Evolutionary conservation across 2,888 invertebrate genomes (phyloP).

Genomic region (Eulithis prunata): DNA sequence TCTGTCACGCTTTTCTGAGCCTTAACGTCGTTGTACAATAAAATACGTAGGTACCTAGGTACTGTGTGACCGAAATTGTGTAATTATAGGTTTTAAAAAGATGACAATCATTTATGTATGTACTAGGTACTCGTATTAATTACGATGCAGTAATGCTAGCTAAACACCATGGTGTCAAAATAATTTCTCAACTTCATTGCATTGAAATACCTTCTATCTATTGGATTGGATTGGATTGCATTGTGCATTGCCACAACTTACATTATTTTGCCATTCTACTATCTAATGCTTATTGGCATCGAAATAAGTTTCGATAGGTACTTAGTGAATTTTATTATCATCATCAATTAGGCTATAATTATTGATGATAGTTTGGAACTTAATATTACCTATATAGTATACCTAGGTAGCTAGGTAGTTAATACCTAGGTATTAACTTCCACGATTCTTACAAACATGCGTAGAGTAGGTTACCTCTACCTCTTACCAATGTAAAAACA

Average conservation of each 20-base stretch:
- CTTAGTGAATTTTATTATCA: no score
- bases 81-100: not conserved
- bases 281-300: constrained; percentile 48
- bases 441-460: no score
- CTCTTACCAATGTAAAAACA: not conserved
- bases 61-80: not conserved
- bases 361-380: no score
- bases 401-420: no score
- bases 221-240: constrained; percentile 21
- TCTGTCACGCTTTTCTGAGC: constrained; percentile 55
- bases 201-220: constrained; percentile 23
- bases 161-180: constrained; percentile 14
- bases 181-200: constrained; percentile 34
- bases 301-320: constrained; percentile 35
- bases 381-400: no score
- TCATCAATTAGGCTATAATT: no score
- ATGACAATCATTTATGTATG: no score
- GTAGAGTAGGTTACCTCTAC: no score
- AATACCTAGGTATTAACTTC: no score
- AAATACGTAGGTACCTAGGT: no score
- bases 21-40: not conserved
- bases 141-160: no score
- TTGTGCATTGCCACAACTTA: constrained; percentile 34
- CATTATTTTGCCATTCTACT: constrained; percentile 50
- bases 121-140: no score